A percentile compares a stretch with the other conserved stretches of the same genome.
These are phyloP conservation scores for Amphiura filiformis DNA, from an alignment of 35 echinoderm and acorn worm genomes.

Conservation along the genomic window DNA sequence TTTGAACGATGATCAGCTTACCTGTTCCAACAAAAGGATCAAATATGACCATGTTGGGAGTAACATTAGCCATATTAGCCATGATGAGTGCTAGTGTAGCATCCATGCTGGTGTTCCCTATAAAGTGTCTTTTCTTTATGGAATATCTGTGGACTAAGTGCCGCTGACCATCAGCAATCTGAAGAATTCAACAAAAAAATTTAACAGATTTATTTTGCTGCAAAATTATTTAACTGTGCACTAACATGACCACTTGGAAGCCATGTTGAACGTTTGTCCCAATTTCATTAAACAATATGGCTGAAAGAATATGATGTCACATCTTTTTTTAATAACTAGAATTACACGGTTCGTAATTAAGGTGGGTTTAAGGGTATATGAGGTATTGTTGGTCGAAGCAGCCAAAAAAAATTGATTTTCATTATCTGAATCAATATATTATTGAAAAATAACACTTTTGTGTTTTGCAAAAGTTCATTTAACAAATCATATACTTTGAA, in stretches of 20 bases:
- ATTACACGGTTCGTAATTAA: too few species aligned
- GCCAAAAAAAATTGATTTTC: too few species aligned
- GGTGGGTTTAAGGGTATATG: too few species aligned
- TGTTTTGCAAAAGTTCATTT: too few species aligned
- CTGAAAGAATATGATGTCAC: neutral
- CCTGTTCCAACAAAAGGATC: conserved; percentile 98
- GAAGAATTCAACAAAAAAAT: neutral
- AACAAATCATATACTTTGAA: too few species aligned
- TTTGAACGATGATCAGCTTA: too few species aligned
- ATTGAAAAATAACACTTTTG: too few species aligned
- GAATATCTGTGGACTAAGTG: conserved; percentile 80
- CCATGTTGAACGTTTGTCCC: neutral
- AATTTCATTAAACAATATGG: neutral
- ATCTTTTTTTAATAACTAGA: neutral
- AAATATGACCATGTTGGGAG: conserved; percentile 58
- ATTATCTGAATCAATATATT: too few species aligned
- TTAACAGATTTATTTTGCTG: neutral
- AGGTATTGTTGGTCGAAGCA: too few species aligned
- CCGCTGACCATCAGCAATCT: conserved; percentile 79
- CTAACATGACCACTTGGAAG: neutral
- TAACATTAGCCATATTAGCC: conserved; percentile 73
- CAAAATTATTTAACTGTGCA: neutral
- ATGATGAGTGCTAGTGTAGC: conserved; percentile 81
- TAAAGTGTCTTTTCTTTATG: conserved; percentile 93
- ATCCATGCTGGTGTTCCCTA: conserved; percentile 98